phyloP scores from a whole-genome alignment of 2,797 vertebrate species.

The Astyanax mexicanus region DNA sequence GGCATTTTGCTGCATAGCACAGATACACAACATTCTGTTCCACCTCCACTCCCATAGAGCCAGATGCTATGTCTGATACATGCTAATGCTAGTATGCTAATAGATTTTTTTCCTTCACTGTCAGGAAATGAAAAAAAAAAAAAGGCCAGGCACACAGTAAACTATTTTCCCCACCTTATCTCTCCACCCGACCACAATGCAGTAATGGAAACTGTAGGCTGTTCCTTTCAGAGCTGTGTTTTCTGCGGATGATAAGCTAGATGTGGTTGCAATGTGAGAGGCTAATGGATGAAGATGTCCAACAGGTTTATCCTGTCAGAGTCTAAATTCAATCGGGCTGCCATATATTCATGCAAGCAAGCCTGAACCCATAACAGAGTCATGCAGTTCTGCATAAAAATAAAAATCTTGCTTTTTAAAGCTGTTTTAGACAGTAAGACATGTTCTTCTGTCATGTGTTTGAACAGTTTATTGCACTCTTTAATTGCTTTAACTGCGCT shows the following conservation, averaged over 20 bases:
- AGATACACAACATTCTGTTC: conserved; percentile 44
- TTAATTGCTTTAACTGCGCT: not conserved
- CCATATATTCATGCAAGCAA: conserved; percentile 33
- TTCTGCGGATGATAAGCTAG: conserved; percentile 66
- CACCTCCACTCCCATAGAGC: conserved; percentile 37
- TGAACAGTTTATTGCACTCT: not conserved
- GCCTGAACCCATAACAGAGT: conserved; percentile 7
- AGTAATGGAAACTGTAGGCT: conserved; percentile 67
- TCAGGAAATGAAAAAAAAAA: conserved; percentile 61
- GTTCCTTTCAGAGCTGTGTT: conserved; percentile 61
- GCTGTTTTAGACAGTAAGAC: not conserved
- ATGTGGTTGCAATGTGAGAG: conserved; percentile 37
- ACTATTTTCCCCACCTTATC: conserved; percentile 66
- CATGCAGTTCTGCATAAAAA: too few species aligned
- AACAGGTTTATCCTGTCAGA: conserved; percentile 51
- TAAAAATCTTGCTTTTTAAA: too few species aligned
- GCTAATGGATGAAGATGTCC: conserved; percentile 56
- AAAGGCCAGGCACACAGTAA: conserved; percentile 62
- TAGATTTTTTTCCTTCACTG: conserved; percentile 57
- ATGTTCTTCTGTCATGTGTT: not conserved
- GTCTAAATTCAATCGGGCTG: conserved; percentile 49
- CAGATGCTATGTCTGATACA: conserved; percentile 49
- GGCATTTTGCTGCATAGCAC: conserved; percentile 39
- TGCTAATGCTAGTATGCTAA: conserved; percentile 62
- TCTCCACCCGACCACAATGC: conserved; percentile 63